These are phyloP conservation scores for Rhinatrema bivittatum DNA, from an alignment of 2,797 vertebrate species.

Conservation along the genomic window DNA sequence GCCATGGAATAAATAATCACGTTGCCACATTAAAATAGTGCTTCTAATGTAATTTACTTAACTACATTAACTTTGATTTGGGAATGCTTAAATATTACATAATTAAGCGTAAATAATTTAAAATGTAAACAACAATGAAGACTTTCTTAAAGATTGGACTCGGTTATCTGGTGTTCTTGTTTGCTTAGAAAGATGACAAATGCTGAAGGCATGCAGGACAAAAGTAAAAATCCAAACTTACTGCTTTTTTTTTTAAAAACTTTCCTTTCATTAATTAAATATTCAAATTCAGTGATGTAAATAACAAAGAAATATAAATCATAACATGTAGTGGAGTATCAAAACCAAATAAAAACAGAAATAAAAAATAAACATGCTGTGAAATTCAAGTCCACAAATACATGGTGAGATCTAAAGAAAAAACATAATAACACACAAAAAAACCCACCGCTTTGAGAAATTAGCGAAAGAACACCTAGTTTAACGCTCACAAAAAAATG, in stretches of 20 bases:
- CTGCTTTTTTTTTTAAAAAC: constrained; percentile 17
- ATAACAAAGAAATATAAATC: constrained; percentile 7
- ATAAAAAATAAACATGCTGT: no score
- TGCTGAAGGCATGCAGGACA: constrained; percentile 2
- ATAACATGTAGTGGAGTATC: constrained; percentile 7
- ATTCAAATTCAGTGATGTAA: neutral
- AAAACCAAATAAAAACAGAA: neutral
- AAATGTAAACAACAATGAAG: constrained; percentile 40
- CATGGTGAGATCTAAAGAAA: no score
- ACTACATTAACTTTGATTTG: constrained; percentile 45
- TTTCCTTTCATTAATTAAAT: no score
- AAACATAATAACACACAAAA: no score
- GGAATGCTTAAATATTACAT: constrained; percentile 41
- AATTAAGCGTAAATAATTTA: constrained; percentile 21
- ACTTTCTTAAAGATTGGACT: constrained; percentile 28
- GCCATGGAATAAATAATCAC: constrained; percentile 44
- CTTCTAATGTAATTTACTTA: constrained; percentile 44
- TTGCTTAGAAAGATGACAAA: constrained; percentile 8
- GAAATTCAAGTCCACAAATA: no score
- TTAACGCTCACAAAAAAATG: no score
- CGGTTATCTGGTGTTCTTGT: constrained; percentile 15
- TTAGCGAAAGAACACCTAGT: no score
- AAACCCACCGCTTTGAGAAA: no score
- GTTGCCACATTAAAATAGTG: constrained; percentile 47
- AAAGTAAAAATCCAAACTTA: neutral